Percentiles rank a stretch among this genome's conserved stretches.
Conservation (phyloP, 2,888 invertebrate genomes). For the Acanthosepion esculentum region DNA sequence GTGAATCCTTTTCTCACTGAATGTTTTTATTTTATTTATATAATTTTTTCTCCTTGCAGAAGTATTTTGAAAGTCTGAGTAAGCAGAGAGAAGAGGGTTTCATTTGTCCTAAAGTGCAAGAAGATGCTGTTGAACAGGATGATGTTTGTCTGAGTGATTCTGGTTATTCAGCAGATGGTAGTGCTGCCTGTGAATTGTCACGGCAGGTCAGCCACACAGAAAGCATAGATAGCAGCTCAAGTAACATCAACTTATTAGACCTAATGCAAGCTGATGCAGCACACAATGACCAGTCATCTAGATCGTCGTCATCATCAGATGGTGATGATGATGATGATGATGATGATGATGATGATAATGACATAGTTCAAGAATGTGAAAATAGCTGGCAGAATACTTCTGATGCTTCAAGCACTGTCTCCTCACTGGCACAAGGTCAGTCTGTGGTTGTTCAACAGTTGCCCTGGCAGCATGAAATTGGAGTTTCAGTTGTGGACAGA, state of each 20-base stretch:
- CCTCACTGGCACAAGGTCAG: background rate
- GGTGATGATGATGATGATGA: background rate
- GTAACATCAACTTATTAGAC: background rate
- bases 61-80: background rate
- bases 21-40: background rate
- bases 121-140: background rate
- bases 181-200: constrained; percentile 66
- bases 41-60: background rate
- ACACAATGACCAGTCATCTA: background rate
- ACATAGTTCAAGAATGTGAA: background rate
- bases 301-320: background rate
- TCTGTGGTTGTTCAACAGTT: background rate
- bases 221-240: constrained; percentile 61
- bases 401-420: background rate
- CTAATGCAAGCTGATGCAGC: background rate
- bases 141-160: constrained; percentile 36
- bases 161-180: constrained; percentile 59
- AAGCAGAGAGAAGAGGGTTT: background rate
- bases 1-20: background rate
- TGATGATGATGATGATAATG: background rate
- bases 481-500: background rate
- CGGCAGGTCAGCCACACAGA: constrained; percentile 70
- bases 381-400: background rate
- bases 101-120: background rate
- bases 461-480: background rate